Base-by-base conservation (phyloP, 2,888 invertebrate genomes). In the Folsomia candida region DNA sequence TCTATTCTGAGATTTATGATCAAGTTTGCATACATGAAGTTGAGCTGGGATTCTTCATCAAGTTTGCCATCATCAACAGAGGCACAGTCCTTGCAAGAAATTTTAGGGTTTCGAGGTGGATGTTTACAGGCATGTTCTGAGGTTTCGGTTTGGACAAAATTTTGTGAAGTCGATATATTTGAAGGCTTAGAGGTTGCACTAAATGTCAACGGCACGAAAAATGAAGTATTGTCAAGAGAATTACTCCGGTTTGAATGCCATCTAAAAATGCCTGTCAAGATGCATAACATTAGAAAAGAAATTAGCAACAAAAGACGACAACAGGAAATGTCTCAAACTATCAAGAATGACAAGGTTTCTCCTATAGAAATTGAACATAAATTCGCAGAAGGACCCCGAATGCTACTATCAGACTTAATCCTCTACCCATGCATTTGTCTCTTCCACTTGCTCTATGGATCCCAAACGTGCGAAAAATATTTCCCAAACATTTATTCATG, bases 81-180 rank as follows among this genome's bases (percentile, higher is more conserved):
- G n/a, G 11, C n/a, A 20, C 24, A 51, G 29, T 24, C 27, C n/a
- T 37, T 26, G 64, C 14, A 26, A 25, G 1, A 24, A 59, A 24
- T 93, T 57, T 84, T 94, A 18, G 93, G 94, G 0, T 94, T 93
- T 81, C 89, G 92, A 72, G 88, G 87, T 73, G 88, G 90, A 67
- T 93, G 93, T 81, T 84, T 94, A 18, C 86, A 91, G 80, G 90
- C 93, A 1, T 92, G 93, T 67, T 90, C 92, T 27, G 94, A 94
- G 84, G 87, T 88, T 9, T 93, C 94, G 9, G 86, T 91, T 51
- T 95, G 94, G 95, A 96, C 95, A 0, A 91, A 90, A 81, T 94
- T 94, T 82, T 96, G 96, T 85, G 96, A 96, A 85, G 86, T 86
- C 20, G 92, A 94, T 81, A 84, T 94, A 58, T 86, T 91, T 14